Base-by-base conservation (phyloP, 2,113 vertebrate genomes). In the Chloropsis cyanopogon region DNA sequence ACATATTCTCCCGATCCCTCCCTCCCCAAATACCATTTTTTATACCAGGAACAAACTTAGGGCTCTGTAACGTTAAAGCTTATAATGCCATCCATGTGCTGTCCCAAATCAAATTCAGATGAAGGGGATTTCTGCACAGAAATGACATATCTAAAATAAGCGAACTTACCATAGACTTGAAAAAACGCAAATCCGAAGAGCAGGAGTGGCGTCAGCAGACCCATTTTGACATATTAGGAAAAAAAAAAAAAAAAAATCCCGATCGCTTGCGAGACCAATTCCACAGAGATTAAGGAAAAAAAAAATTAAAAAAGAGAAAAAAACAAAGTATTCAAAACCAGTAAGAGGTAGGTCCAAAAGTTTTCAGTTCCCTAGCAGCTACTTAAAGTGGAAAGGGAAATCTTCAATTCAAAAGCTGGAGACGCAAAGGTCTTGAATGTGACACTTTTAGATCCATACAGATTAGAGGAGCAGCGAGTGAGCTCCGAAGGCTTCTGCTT, bases 141-240 rank as follows among this genome's bases (percentile, higher is more conserved):
- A 94, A 92, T 31, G 82, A 82, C 73, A 88, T 44, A 71, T 63
- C 78, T 92, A 68, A 90, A 88, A 76, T 29, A 88, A 85, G 87
- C 46, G 4, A 98, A 99, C 99, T 99, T 98, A 99, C 99, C 99
- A 97, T 98, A 97, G 96, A 98, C 98, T 98, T 98, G 98, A 90
- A 98, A 98, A 97, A 97, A 98, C 85, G 99, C 97, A 98, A 99
- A 98, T 99, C 99, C 99, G 98, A 97, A 98, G 94, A 99, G 97
- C 97, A 99, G 98, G 97, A 99, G 96, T 96, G 98, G 97, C 97
- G 97, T 98, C 98, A 99, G 98, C 91, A 98, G 98, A 98, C 98
- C 98, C 99, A 99, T 99, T 97, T 98, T 99, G 96, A 98, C 98
- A 99, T 99, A 99, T 98, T 99, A 98, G 97, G 97, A 98, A 98